Evolutionary conservation across 2,113 vertebrate species (phyloP), one percentile per base, ranked within the genome.

Genomic region (Ciconia stormi): DNA sequence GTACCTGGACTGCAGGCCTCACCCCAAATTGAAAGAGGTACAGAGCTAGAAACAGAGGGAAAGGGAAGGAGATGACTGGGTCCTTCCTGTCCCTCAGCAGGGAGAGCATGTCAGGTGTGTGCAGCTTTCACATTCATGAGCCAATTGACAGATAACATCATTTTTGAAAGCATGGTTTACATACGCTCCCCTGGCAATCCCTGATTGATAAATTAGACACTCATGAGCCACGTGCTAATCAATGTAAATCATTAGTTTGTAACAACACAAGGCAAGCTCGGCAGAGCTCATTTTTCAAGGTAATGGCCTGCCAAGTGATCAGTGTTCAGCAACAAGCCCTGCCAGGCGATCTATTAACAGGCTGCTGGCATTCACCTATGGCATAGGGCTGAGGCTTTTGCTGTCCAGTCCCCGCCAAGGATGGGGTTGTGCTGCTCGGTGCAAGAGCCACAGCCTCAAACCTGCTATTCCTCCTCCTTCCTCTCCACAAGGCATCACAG

Each of bases 121-220:
- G 52, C 82, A 73, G 70, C 87, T 85, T 83, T 71, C 53, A 63
- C 76, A 15, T 40, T 36, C 92, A 40, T 29, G 52, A 89, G 87
- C 80, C 90, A 82, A 83, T 25, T 95, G 97, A 96, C 96, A 96
- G 97, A 96, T 97, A 92, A 98, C 95, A 97, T 97, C 90, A 97
- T 94, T 97, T 96, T 89, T 92, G 97, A 95, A 79, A 97, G 93
- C 91, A 25, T 2, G 93, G 73, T 91, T 97, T 96, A 97, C 95
- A 92, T 85, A 55, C 15, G 2, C 77, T 97, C 96, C 97, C 96
- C 89, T 58, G 82, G 93, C 13, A 25, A 96, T 70, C 70, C 80
- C 91, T 95, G 97, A 98, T 94, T 97, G 97, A 98, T 97, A 98
- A 97, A 98, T 98, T 95, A 97, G 97, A 93, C 96, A 96, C 95